Percentiles rank a stretch among this genome's conserved stretches.
Conservation (phyloP, 2,888 invertebrate species). For the Tuberolachnus salignus region DNA sequence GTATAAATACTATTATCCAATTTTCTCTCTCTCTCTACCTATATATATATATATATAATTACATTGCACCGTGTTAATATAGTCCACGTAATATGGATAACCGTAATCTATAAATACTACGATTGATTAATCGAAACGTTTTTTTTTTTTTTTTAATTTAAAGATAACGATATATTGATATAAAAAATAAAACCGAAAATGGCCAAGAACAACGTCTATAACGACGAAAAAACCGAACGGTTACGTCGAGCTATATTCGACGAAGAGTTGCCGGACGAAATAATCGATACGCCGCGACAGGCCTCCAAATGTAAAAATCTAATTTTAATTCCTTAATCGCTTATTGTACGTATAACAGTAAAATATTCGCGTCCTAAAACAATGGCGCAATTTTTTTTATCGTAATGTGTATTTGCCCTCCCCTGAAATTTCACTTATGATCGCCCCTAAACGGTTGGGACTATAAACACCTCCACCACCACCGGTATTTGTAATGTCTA, state of each 20-base stretch:
- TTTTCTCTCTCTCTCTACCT: neutral
- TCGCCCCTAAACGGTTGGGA: neutral
- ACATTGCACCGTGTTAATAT: too few species aligned
- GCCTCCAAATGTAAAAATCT: too few species aligned
- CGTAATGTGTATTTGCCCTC: neutral
- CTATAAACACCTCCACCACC: too few species aligned
- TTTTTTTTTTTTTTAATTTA: neutral
- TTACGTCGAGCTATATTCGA: conserved; percentile 17
- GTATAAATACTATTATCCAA: neutral
- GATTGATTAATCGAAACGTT: too few species aligned
- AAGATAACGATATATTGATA: too few species aligned
- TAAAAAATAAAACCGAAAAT: neutral
- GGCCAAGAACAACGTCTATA: neutral
- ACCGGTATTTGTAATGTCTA: too few species aligned
- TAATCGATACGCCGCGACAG: too few species aligned
- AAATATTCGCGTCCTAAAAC: neutral
- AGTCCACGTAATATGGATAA: too few species aligned
- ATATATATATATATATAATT: too few species aligned
- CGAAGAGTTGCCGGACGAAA: neutral
- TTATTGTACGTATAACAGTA: too few species aligned
- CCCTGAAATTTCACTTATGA: neutral
- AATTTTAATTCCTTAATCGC: too few species aligned
- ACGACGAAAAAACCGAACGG: neutral
- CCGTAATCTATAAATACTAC: too few species aligned
- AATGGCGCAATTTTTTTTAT: neutral